Conservation (phyloP, 2,113 vertebrate species). For the Solea solea region DNA sequence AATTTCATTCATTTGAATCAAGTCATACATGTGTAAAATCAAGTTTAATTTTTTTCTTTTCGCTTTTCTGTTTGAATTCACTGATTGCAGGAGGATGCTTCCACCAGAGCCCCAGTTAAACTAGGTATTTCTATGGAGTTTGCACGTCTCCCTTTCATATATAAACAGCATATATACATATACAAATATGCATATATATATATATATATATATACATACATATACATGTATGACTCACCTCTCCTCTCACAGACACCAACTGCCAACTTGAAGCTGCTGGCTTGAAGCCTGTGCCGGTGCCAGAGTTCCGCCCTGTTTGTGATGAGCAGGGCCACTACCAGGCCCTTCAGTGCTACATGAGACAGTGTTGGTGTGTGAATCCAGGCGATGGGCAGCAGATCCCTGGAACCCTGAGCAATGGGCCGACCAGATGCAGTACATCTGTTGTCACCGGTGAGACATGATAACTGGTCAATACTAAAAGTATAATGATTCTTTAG, state of each 20-base stretch:
- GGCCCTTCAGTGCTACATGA: conserved; percentile 38
- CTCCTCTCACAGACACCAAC: conserved; percentile 28
- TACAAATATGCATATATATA: too few species aligned
- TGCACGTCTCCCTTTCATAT: too few species aligned
- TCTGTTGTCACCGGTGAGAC: conserved; percentile 17
- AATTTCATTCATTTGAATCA: too few species aligned
- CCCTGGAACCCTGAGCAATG: accelerated
- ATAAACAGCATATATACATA: too few species aligned
- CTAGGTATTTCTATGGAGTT: conserved; percentile 20
- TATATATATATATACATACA: too few species aligned
- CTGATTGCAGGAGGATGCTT: conserved; percentile 36
- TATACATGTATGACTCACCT: not conserved
- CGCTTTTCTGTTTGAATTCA: not conserved
- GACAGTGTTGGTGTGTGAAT: conserved; percentile 59
- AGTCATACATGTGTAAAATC: too few species aligned
- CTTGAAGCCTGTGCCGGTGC: not conserved
- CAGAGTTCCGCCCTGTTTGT: conserved; percentile 38
- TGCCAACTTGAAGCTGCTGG: conserved; percentile 58
- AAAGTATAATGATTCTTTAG: not conserved
- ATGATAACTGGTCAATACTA: too few species aligned
- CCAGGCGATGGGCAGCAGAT: conserved; percentile 7
- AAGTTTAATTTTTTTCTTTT: not conserved
- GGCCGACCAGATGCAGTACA: not conserved
- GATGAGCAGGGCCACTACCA: conserved; percentile 49
- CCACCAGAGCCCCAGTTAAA: not conserved